Evolutionary conservation across 2,113 vertebrate genomes (phyloP), one percentile per base, ranked within the genome.

Genomic region (Nothobranchius furzeri): DNA sequence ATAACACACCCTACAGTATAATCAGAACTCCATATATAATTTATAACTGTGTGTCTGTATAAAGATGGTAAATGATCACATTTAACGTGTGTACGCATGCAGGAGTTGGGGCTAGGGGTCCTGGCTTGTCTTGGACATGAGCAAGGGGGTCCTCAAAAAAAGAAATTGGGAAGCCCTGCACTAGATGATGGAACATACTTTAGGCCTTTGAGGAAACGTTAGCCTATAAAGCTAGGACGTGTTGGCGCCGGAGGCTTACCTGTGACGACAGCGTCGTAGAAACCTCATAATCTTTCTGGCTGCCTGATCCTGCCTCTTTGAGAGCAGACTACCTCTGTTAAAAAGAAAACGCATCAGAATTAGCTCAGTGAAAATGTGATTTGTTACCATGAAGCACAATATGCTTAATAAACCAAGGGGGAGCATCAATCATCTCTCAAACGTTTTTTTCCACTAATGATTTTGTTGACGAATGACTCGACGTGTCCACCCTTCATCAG

Each of bases 251-350:
- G 68, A 40, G 68, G 52, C 76, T 84, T 92, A 99, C 98, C 98
- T 99, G 96, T 99, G 98, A 83, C 97, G 96, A 90, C 97, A 99
- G 83, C 97, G 96, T 76, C 96, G 96, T 68, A 99, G 94, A 89
- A 99, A 99, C 90, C 97, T 94, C 97, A 99, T 99, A 73, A 99
- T 99, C 91, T 99, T 99, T 82, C 96, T 96, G 90, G 98, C 98
- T 90, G 98, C 98, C 92, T 99, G 98, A 90, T 99, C 98, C 90
- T 99, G 98, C 88, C 97, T 98, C 93, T 99, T 99, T 83, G 96
- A 97, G 85, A 99, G 94, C 90, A 98, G 94, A 95, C 95, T 96
- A 87, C 95, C 95, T 94, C 96, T 98, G 35, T 40, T 40, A 40
- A 6, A 9, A 8, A 40, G 9, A 40, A 40, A 40, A 40, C 20